Evolutionary conservation across 2,888 invertebrate genomes (phyloP), one percentile per base, ranked within the genome.

Genomic region (Hydriomena furcata): DNA sequence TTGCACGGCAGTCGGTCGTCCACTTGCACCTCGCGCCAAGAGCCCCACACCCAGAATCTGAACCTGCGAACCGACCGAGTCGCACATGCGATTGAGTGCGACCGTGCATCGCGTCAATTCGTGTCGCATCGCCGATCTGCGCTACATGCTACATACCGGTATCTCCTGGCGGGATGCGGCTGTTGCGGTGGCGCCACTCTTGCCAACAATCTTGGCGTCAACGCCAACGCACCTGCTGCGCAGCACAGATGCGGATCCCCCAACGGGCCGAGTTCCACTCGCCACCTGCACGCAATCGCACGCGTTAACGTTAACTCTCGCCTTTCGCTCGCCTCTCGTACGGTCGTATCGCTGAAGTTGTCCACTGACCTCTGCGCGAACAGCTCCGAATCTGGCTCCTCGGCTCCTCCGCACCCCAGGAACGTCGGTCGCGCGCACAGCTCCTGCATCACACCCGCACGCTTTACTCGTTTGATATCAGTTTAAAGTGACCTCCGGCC

Each of bases 41-140:
- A 91, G 5, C 95, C 95, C 79, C 94, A 95, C 82, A 94, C 94
- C 95, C 96, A 96, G 82, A 96, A 95, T 21, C 93, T 84, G 82
- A 95, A 95, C 76, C 94, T 94, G 79, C 28, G 25, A 7, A n/a
- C n/a, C n/a, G n/a, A n/a, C n/a, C n/a, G 21, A 5, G 5, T 2
- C 21, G 21, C 21, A 21, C 21, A 5, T 21, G 21, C 2, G 21
- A 2, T 21, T 5, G 21, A 2, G 21, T 5, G 21, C 5, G 4
- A 5, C 21, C 21, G 4, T 21, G 21, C 21, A 5, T 5, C 4
- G 21, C 21, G 21, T 4, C 21, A 5, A 21, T 2, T 21, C 21
- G 21, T 4, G 21, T 21, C 21, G 21, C 21, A n/a, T n/a, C n/a
- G n/a, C n/a, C n/a, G n/a, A n/a, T n/a, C n/a, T n/a, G n/a, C n/a